Evolutionary conservation across 2,113 vertebrate species (phyloP), one percentile per base, ranked within the genome.

Genomic region (Cebus imitator): DNA sequence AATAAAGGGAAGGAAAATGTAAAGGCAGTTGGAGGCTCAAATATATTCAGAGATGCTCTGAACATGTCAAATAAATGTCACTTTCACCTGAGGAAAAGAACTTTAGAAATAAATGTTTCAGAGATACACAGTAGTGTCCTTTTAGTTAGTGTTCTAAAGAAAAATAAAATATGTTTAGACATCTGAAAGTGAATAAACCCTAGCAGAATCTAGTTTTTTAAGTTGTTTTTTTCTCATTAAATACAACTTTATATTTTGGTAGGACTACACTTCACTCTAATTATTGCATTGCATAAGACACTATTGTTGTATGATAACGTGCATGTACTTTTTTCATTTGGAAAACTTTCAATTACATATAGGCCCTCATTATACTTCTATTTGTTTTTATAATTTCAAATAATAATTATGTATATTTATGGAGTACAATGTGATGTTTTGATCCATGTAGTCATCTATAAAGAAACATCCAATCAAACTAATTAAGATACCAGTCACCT

Each of bases 21-120:
- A 90, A 96, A 95, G 64, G 66, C n/a, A 64, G 17, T n/a, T 90
- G 73, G 57, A 96, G 35, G 8, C 16, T 84, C 68, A 89, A 94
- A 91, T 91, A 91, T 86, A 95, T 95, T 97, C 40, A 90, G 90
- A 97, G 64, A 96, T 94, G 55, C 64, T 91, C 85, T 96, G 73
- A 92, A 80, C n/a, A 57, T 3, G 6, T 96, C 76, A 96, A 95
- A 96, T 87, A 97, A 93, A 86, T 95, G 78, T 94, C 85, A 95
- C 73, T 97, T 91, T 90, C 68, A 96, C 58, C 70, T 94, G 57
- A 96, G 40, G 72, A 97, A 95, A 97, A 81, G 64, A 55, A 76
- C 14, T 40, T 87, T 35, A 87, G 61, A 90, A 97, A 81, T 43
- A 92, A 94, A 48, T 68, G 23, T 85, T 90, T 96, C 83, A 58